These are phyloP conservation scores for Falco biarmicus DNA, from an alignment of 2,797 vertebrate species.

Conservation along the genomic window DNA sequence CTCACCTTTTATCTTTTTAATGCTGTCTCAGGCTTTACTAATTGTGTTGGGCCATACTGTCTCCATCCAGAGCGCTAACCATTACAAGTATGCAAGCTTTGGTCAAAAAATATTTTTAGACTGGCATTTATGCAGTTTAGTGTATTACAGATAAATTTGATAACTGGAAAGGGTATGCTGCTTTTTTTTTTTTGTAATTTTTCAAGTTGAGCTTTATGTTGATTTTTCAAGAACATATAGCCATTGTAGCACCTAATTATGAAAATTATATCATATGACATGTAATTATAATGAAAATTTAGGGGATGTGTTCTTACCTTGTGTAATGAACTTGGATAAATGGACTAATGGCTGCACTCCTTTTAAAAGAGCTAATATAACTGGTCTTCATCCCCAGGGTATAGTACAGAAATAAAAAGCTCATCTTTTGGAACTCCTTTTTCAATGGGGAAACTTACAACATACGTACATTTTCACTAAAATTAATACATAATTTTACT, in stretches of 20 bases:
- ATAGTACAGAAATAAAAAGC: background rate
- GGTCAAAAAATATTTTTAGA: conserved; percentile 30
- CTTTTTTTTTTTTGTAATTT: background rate
- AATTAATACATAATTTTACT: conserved; percentile 1
- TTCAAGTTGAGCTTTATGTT: background rate
- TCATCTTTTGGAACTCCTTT: conserved; percentile 34
- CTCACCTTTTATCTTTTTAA: conserved; percentile 36
- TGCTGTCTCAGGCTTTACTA: conserved; percentile 36
- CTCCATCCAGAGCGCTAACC: conserved; percentile 36
- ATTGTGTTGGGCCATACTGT: conserved; percentile 24
- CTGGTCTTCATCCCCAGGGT: background rate
- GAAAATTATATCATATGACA: conserved; percentile 16
- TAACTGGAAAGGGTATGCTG: background rate
- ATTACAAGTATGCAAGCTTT: background rate
- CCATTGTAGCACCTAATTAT: background rate
- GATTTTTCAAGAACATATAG: background rate
- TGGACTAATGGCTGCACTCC: conserved; percentile 16
- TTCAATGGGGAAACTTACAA: background rate
- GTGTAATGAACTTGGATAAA: conserved; percentile 43
- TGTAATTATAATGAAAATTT: conserved; percentile 18
- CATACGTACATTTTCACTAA: background rate
- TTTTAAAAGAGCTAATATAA: conserved; percentile 32
- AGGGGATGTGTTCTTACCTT: conserved; percentile 13
- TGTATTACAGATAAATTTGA: background rate
- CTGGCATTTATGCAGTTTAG: conserved; percentile 9